A percentile compares a stretch with the other conserved stretches of the same genome.
Conservation (phyloP, 1,140 invertebrate species). For the Anastrepha ludens region DNA sequence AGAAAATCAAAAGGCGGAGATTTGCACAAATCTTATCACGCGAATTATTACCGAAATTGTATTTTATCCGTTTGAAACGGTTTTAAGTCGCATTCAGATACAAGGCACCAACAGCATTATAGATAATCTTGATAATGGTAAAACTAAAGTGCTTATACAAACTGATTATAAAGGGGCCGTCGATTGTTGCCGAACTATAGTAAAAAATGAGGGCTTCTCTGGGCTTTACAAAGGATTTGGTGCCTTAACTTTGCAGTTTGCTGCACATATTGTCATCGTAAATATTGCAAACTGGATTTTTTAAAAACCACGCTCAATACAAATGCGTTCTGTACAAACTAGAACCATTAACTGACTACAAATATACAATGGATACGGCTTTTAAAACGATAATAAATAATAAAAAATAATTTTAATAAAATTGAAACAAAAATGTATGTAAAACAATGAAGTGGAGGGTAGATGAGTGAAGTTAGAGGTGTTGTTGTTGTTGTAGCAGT, state of each 20-base stretch:
- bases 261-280: conserved; percentile 86
- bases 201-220: conserved; percentile 88
- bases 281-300: conserved; percentile 84
- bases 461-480: no score
- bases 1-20: conserved; percentile 81
- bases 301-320: no score
- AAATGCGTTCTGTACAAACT: no score
- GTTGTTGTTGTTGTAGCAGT: no score
- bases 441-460: no score
- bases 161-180: conserved; percentile 84
- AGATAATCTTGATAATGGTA: conserved; percentile 93
- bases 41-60: conserved; percentile 86
- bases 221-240: conserved; percentile 97
- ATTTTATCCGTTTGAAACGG: conserved; percentile 94
- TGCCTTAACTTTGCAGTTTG: conserved; percentile 91
- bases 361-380: no score
- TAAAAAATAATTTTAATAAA: no score
- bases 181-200: conserved; percentile 92
- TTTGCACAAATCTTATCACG: conserved; percentile 83
- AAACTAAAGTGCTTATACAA: conserved; percentile 87
- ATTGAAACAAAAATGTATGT: no score
- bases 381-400: no score
- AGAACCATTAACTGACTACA: no score
- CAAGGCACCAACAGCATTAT: conserved; percentile 97
- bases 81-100: conserved; percentile 87